Evolutionary conservation across 2,797 vertebrate species (phyloP).

Genomic region (Schizothorax lantsangensis): DNA sequence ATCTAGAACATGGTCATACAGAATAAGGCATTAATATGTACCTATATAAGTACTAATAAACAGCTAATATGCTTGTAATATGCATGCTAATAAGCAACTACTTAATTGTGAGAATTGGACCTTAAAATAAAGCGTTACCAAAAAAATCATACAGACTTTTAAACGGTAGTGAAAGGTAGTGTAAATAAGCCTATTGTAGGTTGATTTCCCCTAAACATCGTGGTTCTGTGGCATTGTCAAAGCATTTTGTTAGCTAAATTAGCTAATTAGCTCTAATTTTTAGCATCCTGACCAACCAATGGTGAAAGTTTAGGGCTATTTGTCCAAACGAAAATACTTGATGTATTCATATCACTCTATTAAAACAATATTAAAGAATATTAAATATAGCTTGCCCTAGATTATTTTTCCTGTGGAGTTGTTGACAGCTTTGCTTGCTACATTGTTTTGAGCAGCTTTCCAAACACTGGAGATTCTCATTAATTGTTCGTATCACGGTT

Average conservation of each 20-base stretch:
- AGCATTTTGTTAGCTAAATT: background rate
- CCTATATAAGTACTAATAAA: too few species aligned
- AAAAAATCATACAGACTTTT: background rate
- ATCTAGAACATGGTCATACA: too few species aligned
- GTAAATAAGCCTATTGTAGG: background rate
- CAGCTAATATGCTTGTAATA: too few species aligned
- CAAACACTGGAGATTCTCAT: background rate
- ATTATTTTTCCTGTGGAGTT: background rate
- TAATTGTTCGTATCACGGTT: background rate
- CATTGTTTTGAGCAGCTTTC: background rate
- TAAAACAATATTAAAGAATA: background rate
- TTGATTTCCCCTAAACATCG: background rate
- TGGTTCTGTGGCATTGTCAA: background rate
- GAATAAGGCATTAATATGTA: too few species aligned
- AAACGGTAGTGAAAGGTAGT: background rate
- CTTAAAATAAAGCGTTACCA: too few species aligned
- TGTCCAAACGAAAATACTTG: background rate
- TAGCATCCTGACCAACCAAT: background rate
- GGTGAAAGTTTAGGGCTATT: background rate
- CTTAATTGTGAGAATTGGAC: too few species aligned
- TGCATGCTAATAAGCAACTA: too few species aligned
- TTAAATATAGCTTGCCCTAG: background rate
- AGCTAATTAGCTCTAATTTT: background rate
- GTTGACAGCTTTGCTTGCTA: background rate
- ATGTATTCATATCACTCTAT: background rate